phyloP scores from a whole-genome alignment of 2,113 vertebrate species.

The Xenopus laevis region DNA sequence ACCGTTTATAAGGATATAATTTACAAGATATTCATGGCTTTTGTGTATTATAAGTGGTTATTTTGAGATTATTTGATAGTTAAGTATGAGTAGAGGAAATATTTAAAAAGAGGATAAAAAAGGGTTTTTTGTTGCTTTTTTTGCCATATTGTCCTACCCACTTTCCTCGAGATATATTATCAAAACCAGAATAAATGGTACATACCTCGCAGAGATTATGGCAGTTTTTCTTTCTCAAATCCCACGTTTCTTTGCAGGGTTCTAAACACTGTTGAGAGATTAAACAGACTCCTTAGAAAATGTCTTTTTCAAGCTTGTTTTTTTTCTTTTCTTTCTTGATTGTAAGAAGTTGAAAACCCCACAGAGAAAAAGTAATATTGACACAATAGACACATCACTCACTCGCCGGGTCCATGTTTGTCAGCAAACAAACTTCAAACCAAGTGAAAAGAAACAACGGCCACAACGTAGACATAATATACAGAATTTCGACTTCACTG shows the following conservation, averaged over 20 bases:
- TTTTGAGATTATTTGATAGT: too few relatives aligned
- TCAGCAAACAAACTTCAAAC: too few relatives aligned
- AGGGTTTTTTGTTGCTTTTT: too few relatives aligned
- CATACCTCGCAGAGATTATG: conserved; percentile 93
- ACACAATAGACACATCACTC: not conserved
- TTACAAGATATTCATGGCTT: too few relatives aligned
- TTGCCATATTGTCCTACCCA: not conserved
- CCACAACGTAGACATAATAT: too few relatives aligned
- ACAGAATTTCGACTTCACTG: too few relatives aligned
- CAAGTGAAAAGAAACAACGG: too few relatives aligned
- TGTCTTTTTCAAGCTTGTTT: conserved; percentile 28
- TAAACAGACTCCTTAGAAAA: conserved; percentile 30
- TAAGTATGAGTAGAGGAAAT: too few relatives aligned
- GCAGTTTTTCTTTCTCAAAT: conserved; percentile 84
- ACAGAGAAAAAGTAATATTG: not conserved
- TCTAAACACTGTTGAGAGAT: conserved; percentile 82
- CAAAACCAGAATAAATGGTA: conserved; percentile 40
- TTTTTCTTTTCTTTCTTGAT: not conserved
- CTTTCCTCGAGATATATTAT: not conserved
- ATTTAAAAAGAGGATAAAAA: too few relatives aligned
- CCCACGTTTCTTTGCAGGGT: conserved; percentile 92
- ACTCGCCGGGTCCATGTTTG: too few relatives aligned
- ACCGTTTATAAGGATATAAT: too few relatives aligned
- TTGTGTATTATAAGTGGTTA: too few relatives aligned
- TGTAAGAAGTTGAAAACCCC: not conserved